Percentiles rank a stretch among this genome's conserved stretches.
Conservation (phyloP, 2,888 invertebrate species). For the Galerucella nymphaeae region DNA sequence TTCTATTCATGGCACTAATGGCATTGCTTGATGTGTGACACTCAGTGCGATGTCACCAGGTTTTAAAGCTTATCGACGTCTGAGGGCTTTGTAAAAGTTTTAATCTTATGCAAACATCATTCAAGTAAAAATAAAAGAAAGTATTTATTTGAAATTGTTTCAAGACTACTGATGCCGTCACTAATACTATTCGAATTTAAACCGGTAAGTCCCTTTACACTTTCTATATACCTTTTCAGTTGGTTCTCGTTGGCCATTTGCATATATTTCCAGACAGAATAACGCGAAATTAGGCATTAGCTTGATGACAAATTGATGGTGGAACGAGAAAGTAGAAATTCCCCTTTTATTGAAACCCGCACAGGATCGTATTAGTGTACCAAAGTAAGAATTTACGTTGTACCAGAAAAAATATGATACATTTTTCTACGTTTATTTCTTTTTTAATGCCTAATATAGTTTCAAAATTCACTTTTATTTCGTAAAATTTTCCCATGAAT, state of each 20-base stretch:
- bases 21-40: slow-evolving; percentile 20
- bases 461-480: too few species aligned
- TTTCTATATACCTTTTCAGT: slow-evolving; percentile 16
- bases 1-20: slow-evolving; percentile 26
- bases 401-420: neutral
- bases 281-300: slow-evolving; percentile 33
- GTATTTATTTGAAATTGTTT: neutral
- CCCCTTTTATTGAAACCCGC: slow-evolving; percentile 19
- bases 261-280: slow-evolving; percentile 33
- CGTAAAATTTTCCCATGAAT: too few species aligned
- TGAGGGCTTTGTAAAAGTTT: neutral
- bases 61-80: slow-evolving; percentile 1
- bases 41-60: neutral
- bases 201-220: neutral
- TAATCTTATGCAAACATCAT: neutral
- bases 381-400: too few species aligned
- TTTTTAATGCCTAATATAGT: too few species aligned
- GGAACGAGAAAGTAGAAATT: slow-evolving; percentile 28
- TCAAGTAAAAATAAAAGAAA: neutral
- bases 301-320: slow-evolving; percentile 36
- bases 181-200: slow-evolving; percentile 18
- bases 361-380: neutral
- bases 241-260: slow-evolving; percentile 31
- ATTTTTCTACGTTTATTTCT: too few species aligned
- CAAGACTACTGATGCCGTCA: neutral